phyloP scores from a whole-genome alignment of 2,797 vertebrate species.

The Ataeniobius toweri region DNA sequence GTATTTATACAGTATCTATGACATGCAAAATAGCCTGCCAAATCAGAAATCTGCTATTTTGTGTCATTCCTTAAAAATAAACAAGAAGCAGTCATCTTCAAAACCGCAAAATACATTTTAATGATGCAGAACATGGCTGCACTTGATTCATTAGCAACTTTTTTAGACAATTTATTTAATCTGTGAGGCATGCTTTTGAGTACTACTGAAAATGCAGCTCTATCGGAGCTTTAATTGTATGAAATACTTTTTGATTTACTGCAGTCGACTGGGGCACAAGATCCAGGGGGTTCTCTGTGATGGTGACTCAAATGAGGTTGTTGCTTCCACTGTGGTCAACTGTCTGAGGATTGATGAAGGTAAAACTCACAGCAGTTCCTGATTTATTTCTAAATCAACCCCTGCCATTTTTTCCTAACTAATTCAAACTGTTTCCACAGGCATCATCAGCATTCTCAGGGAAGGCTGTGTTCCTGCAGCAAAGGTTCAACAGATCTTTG shows the following conservation, averaged over 20 bases:
- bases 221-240: background rate
- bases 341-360: constrained; percentile 88
- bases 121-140: background rate
- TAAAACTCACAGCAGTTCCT: background rate
- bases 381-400: background rate
- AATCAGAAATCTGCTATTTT: too few species aligned
- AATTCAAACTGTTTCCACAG: background rate
- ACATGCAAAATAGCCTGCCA: too few species aligned
- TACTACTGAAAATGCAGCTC: background rate
- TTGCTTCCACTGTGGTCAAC: constrained; percentile 89
- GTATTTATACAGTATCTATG: too few species aligned
- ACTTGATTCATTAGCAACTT: background rate
- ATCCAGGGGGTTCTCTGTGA: constrained; percentile 90
- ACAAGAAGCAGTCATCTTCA: too few species aligned
- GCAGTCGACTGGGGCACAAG: constrained; percentile 87
- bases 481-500: constrained; percentile 1
- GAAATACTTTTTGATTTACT: background rate
- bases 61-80: too few species aligned
- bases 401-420: background rate
- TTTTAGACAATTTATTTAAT: background rate
- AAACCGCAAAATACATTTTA: background rate
- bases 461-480: constrained; percentile 2
- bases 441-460: background rate
- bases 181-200: background rate
- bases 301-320: constrained; percentile 86